Evolutionary conservation across 2,113 vertebrate species (phyloP), one percentile per base, ranked within the genome.

Genomic region (Illadopsis cleaveri): DNA sequence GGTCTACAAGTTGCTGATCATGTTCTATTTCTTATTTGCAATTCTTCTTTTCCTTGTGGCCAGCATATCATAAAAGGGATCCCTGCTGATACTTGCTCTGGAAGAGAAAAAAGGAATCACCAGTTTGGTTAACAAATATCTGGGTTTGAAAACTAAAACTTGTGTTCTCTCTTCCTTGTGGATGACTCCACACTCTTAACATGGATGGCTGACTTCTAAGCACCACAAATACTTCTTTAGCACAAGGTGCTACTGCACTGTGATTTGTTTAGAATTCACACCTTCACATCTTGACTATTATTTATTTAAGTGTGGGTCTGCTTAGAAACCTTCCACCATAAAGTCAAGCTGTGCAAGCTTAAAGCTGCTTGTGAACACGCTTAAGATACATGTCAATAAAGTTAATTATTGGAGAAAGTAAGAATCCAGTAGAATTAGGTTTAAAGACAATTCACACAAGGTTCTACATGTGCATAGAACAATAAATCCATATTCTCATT

Each of bases 41-140:
- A 99, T 99, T 97, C 99, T 99, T 92, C 99, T 97, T 91, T 99
- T 99, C 97, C 99, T 98, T 48, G 99, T 99, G 78, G 99, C 99
- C 97, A 99, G 94, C 99, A 99, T 99, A 97, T 99, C 99, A 19
- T 99, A 99, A 98, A 99, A 99, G 33, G 99, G 99, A 89, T 99
- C 99, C 95, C 98, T 99, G 97, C 99, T 99, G 98, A 99, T 99
- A 95, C 99, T 99, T 11, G 99, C 99, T 97, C 99, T 99, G 97
- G n/a, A 85, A 87, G 81, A 78, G 42, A 54, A 51, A 69, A 81
- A 54, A 71, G 79, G 65, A 87, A 65, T 48, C 37, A 78, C 17
- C 5, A 4, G 18, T 78, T 92, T 35, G 68, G 54, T 95, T 69
- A 89, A 73, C 44, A 65, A 65, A 51, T 47, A 38, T 1, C 14